Evolutionary conservation across 2,888 invertebrate species (phyloP).

Genomic region (Alentia gelatinosa): DNA sequence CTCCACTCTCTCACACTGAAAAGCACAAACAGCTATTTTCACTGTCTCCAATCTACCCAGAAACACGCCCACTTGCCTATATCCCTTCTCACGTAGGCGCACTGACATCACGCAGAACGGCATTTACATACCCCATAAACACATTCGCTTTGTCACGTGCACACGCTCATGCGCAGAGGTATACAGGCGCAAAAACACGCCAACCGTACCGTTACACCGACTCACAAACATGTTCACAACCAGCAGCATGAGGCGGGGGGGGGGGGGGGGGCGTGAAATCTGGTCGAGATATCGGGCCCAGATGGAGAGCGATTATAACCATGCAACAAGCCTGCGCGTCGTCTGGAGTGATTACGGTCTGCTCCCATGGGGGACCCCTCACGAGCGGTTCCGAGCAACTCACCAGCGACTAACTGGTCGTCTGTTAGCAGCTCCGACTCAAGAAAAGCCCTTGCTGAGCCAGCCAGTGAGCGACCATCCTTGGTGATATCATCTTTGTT

Average conservation of each 20-base stretch:
- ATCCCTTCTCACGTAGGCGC: no score
- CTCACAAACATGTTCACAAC: no score
- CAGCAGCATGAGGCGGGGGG: background rate
- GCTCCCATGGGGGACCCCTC: background rate
- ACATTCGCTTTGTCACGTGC: no score
- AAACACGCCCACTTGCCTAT: no score
- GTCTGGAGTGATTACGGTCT: background rate
- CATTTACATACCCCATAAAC: no score
- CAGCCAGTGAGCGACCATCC: background rate
- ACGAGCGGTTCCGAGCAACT: background rate
- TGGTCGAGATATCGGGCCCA: background rate
- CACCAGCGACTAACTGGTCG: background rate
- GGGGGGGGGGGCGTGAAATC: slow-evolving; percentile 28
- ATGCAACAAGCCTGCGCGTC: background rate
- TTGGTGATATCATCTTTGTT: background rate
- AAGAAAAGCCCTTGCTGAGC: background rate
- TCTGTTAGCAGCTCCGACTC: slow-evolving; percentile 11
- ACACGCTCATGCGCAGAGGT: no score
- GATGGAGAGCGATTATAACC: slow-evolving; percentile 8
- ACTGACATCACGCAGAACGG: no score
- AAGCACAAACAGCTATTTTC: no score
- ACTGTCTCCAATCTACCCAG: no score
- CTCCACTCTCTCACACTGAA: no score
- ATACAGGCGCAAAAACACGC: no score
- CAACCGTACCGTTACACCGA: no score